Evolutionary conservation across 2,113 vertebrate species (phyloP).

Genomic region (Alligator sinensis): DNA sequence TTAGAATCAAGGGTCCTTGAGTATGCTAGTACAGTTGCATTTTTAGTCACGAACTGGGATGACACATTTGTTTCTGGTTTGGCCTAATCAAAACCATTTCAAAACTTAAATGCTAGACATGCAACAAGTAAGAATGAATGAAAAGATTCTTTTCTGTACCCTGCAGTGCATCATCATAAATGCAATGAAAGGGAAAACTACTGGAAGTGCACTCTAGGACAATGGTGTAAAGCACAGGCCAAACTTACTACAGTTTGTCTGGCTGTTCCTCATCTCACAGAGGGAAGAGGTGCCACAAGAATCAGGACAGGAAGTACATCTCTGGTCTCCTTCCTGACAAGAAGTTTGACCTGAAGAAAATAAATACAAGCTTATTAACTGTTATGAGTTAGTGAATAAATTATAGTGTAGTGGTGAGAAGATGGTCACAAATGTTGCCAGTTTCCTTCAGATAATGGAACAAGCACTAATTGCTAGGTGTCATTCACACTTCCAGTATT

Average conservation of each 20-base stretch:
- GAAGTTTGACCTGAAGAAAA: slow-evolving; percentile 78
- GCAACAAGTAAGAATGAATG: not conserved
- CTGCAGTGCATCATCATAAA: not conserved
- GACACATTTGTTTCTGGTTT: slow-evolving; percentile 52
- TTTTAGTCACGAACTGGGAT: not conserved
- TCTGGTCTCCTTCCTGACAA: slow-evolving; percentile 85
- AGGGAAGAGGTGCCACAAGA: slow-evolving; percentile 71
- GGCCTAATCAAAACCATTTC: slow-evolving; percentile 53
- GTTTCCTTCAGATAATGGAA: not conserved
- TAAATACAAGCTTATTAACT: not conserved
- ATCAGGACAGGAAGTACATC: slow-evolving; percentile 85
- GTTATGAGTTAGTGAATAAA: not conserved
- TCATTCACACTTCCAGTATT: not conserved
- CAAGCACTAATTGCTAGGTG: not conserved
- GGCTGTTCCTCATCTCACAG: slow-evolving; percentile 80
- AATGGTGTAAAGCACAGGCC: not conserved
- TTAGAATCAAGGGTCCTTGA: not conserved
- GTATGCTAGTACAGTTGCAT: not conserved
- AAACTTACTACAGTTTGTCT: slow-evolving; percentile 90
- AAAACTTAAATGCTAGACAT: slow-evolving; percentile 35
- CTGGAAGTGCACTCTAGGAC: not conserved
- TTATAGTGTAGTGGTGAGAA: not conserved
- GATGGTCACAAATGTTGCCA: not conserved
- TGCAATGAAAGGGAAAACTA: not conserved
- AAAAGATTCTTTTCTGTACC: not conserved